Base-by-base conservation (phyloP, 2,888 invertebrate species). In the Agapetus fuscipes region DNA sequence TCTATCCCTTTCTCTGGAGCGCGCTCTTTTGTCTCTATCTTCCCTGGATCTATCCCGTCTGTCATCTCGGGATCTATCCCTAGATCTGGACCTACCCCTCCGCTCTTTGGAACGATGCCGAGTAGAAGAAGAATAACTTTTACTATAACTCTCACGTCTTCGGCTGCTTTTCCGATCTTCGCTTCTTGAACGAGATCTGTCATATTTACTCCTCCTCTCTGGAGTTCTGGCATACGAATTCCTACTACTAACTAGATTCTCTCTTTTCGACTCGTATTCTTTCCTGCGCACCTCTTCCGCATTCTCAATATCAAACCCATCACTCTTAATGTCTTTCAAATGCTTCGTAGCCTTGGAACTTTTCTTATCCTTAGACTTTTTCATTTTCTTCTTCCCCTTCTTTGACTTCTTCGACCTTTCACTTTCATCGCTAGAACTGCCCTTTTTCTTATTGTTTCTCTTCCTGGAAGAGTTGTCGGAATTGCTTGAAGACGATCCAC, bases 341-440 rank as follows among this genome's bases (percentile, higher is more conserved):
- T n/a, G n/a, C n/a, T n/a, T n/a, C 27, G 35, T 20, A 33, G n/a
- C 31, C 41, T 41, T 43, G 28, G 26, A 33, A 31, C 34, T 41
- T 46, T 41, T 47, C 37, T 34, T 42, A 45, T 26, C 30, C 30
- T 36, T 37, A 20, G 34, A 41, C 24, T 43, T 39, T 32, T 50
- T 49, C 3, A 41, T 48, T 40, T 41, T 41, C 15, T 42, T 48
- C 32, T 48, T 47, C 24, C 43, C 45, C 30, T 46, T 48, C 46
- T 42, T 50, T 10, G 38, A 39, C 40, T 50, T 51, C 31, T 49
- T 45, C 9, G 33, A 27, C 35, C 48, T 51, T 6, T 37, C 39
- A 41, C 48, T 47, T n/a, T 49, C 47, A 33, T 45, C 45, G 30
- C 51, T 50, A 9, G 50, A 43, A 2, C 44, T 20, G 36, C 47